Base-by-base conservation (phyloP, 2,797 vertebrate genomes). In the Discoglossus pictus region DNA sequence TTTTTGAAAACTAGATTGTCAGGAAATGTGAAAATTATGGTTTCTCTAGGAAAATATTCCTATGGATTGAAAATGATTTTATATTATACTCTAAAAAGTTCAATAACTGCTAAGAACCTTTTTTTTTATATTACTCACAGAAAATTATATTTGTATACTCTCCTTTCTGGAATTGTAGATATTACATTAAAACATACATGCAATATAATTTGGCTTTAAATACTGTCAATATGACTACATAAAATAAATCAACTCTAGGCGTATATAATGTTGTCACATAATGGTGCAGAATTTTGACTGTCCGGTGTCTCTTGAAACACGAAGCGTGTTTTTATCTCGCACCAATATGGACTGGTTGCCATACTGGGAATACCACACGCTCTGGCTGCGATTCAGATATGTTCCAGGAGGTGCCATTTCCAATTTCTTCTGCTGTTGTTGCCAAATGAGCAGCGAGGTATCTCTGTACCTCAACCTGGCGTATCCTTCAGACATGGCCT, bases 361-460 rank as follows among this genome's bases (percentile, higher is more conserved):
- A 1, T 88, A 89, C 72, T 85, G 87, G 0, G 93, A 92, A 85
- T 97, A 98, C 90, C 93, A 93, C 76, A 87, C 76, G 2, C 94
- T 97, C 21, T 88, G 90, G 68, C 93, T 95, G 34, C 96, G 87
- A 81, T 73, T 92, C 72, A 99, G 89, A 84, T 97, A 98, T 0
- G 89, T 92, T 46, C 83, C 68, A 0, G 93, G 94, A 0, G 90
- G 88, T 0, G 76, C 83, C 0, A 73, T 73, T 64, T 90, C 84
- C 74, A 93, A 54, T 2, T 91, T 79, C 75, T 84, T 84, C 81
- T 97, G 94, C 82, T 96, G 94, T 83, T 94, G 95, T 73, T 93
- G 92, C 96, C 96, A 98, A 75, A 99, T 86, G 50, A 96, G 85
- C 79, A 96, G 70, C 0, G 96, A 96, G 0, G 93, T 88, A 86